These are phyloP conservation scores for Thymelicus sylvestris DNA, from an alignment of 2,888 invertebrate species.

Conservation along the genomic window DNA sequence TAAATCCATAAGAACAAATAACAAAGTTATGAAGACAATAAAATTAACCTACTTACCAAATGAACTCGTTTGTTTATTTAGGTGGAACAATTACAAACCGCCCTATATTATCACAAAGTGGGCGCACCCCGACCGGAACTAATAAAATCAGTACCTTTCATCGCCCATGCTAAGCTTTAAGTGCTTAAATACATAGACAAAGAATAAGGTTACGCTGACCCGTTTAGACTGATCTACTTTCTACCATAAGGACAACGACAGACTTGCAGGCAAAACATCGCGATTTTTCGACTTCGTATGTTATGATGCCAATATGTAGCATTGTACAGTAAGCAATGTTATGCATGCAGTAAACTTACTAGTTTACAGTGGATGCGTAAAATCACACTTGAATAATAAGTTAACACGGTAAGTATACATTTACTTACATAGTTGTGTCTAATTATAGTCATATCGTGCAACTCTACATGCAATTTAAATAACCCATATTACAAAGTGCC, in stretches of 20 bases:
- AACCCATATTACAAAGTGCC: no score
- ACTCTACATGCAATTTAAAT: no score
- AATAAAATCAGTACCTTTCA: conserved; percentile 31
- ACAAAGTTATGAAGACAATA: not conserved
- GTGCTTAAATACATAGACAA: conserved; percentile 36
- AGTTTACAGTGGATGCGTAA: no score
- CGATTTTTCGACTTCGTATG: not conserved
- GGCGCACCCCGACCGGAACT: conserved; percentile 24
- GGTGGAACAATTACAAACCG: not conserved
- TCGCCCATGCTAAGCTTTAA: conserved; percentile 31
- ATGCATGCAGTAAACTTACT: no score
- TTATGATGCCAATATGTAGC: not conserved
- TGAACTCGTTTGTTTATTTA: not conserved
- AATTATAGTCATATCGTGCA: no score
- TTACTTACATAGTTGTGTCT: no score
- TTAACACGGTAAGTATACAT: no score
- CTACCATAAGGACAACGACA: conserved; percentile 52
- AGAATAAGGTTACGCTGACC: conserved; percentile 43
- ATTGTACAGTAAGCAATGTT: no score
- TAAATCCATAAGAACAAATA: no score
- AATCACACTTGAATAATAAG: no score
- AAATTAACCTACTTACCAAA: not conserved
- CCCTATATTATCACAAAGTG: conserved; percentile 1
- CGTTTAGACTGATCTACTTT: conserved; percentile 64
- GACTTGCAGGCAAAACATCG: not conserved